Percentiles rank a stretch among this genome's conserved stretches.
These are phyloP conservation scores for Nymphicus hollandicus DNA, from an alignment of 2,113 vertebrate species.

Conservation along the genomic window DNA sequence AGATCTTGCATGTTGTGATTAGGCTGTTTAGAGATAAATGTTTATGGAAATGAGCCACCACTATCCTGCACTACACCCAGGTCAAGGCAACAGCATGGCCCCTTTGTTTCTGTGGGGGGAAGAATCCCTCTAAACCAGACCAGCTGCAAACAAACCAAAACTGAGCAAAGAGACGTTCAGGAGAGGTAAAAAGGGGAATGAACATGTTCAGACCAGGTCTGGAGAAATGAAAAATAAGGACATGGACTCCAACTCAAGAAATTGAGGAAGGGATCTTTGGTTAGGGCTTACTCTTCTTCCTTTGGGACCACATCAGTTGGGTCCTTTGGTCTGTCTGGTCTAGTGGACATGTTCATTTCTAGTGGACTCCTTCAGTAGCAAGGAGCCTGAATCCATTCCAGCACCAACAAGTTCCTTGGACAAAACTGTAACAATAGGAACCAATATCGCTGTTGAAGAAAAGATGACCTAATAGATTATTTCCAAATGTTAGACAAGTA, in stretches of 20 bases:
- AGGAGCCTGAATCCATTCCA: not conserved
- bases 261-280: not conserved
- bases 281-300: not conserved
- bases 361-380: not conserved
- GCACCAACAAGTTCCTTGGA: not conserved
- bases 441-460: not conserved
- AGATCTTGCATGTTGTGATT: not conserved
- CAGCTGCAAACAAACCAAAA: not conserved
- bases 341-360: accelerated
- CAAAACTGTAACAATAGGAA: not conserved
- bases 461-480: conserved; percentile 8
- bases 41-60: not conserved
- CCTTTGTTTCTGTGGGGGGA: not conserved
- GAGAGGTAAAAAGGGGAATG: not conserved
- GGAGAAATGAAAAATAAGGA: not conserved
- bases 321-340: not conserved
- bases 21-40: not conserved
- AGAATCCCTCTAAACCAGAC: not conserved
- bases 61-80: not conserved
- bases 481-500: conserved; percentile 37
- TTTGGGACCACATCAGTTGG: not conserved
- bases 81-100: accelerated
- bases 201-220: accelerated
- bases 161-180: accelerated
- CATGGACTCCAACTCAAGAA: not conserved